Evolutionary conservation across 2,797 vertebrate species (phyloP).

Genomic region (Crax fasciolata): DNA sequence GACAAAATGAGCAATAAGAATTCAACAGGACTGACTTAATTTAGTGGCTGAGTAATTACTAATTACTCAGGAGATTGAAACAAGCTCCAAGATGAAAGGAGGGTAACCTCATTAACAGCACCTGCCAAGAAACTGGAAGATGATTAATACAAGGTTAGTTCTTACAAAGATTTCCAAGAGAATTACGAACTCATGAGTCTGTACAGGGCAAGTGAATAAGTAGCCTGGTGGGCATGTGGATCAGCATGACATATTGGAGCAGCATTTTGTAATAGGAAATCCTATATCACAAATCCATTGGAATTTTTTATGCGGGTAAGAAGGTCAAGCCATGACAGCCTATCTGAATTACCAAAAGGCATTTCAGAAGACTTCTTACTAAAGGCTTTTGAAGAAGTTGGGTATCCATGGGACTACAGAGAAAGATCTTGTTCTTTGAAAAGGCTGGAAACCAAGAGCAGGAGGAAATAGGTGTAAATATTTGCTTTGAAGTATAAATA

Average conservation of each 20-base stretch:
- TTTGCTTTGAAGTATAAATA: background rate
- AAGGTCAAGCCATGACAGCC: background rate
- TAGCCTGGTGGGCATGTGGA: background rate
- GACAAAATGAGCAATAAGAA: background rate
- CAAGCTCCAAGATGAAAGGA: conserved; percentile 3
- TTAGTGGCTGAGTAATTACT: background rate
- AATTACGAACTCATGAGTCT: background rate
- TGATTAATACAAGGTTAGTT: background rate
- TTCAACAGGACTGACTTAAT: background rate
- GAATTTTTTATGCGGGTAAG: background rate
- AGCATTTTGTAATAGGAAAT: background rate
- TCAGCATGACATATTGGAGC: background rate
- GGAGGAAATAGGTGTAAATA: background rate
- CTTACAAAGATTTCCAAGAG: background rate
- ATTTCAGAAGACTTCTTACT: background rate
- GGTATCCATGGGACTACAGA: background rate
- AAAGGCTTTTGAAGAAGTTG: background rate
- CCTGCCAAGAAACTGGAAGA: background rate
- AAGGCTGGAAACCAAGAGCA: background rate
- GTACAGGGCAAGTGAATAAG: background rate
- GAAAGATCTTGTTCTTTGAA: background rate
- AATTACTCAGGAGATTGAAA: background rate
- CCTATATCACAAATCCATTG: background rate
- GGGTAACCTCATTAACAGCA: background rate
- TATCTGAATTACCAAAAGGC: background rate